Percentiles rank a stretch among this genome's conserved stretches.
Evolutionary conservation across 2,797 vertebrate species (phyloP).

Genomic region (Phoeniculus purpureus): DNA sequence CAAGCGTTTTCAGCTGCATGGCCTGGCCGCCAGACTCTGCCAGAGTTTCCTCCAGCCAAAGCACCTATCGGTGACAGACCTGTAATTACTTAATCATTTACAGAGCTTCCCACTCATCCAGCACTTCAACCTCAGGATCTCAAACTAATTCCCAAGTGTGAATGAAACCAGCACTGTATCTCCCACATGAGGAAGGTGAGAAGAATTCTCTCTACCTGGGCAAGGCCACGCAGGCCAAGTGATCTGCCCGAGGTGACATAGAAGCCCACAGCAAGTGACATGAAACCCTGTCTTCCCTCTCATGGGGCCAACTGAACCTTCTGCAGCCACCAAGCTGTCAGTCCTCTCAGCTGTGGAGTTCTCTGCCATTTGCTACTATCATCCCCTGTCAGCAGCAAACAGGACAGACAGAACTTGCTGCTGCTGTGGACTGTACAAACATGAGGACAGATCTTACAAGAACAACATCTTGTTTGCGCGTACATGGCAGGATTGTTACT

Average conservation of each 20-base stretch:
- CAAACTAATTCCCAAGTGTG: not conserved
- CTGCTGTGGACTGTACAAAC: not conserved
- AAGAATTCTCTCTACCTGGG: not conserved
- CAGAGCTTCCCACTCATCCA: not conserved
- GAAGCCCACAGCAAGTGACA: not conserved
- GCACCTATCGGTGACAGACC: not conserved
- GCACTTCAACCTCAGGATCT: not conserved
- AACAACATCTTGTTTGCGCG: not conserved
- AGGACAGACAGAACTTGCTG: not conserved
- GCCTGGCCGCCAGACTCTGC: conserved; percentile 27
- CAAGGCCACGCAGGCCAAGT: not conserved
- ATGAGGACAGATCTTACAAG: not conserved
- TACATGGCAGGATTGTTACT: not conserved
- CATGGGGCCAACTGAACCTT: not conserved
- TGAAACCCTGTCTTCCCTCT: not conserved
- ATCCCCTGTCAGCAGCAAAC: not conserved
- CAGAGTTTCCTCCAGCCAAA: conserved; percentile 1
- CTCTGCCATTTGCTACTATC: not conserved
- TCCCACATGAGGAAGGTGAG: not conserved
- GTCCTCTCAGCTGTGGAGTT: not conserved
- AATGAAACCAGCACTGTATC: not conserved
- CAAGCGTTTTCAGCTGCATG: conserved; percentile 36
- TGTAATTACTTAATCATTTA: not conserved
- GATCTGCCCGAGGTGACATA: not conserved
- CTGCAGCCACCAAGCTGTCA: not conserved